phyloP scores from a whole-genome alignment of 23 tunicate species.

The Botrylloides violaceus region DNA sequence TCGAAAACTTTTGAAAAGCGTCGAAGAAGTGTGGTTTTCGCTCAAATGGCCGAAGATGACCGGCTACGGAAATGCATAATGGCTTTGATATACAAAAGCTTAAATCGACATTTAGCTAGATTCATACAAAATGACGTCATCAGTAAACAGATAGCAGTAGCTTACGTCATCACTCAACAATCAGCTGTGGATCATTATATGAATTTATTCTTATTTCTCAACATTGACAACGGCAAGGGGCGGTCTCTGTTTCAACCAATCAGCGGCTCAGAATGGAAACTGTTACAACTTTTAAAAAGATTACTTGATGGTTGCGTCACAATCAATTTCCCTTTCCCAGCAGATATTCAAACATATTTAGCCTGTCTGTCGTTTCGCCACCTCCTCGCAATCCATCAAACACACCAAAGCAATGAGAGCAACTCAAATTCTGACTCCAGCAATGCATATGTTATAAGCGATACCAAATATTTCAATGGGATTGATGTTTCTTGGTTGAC shows the following conservation, averaged over 20 bases:
- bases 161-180: slow-evolving; percentile 59
- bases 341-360: slow-evolving; percentile 61
- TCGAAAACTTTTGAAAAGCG: not conserved
- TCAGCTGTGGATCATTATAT: slow-evolving; percentile 36
- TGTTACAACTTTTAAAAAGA: slow-evolving; percentile 40
- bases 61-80: not conserved
- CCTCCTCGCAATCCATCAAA: slow-evolving; percentile 18
- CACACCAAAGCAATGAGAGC: not conserved
- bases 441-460: not conserved
- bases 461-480: too few species aligned
- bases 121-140: not conserved
- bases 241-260: slow-evolving; percentile 15
- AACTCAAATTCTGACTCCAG: not conserved
- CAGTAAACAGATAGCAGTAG: slow-evolving; percentile 18
- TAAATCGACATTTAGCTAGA: not conserved
- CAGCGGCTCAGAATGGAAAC: slow-evolving; percentile 30
- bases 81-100: slow-evolving; percentile 6
- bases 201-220: slow-evolving; percentile 19
- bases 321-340: slow-evolving; percentile 55
- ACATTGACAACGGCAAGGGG: slow-evolving; percentile 17
- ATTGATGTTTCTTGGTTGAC: not conserved
- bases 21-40: not conserved
- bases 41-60: not conserved
- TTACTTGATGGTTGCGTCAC: slow-evolving; percentile 45
- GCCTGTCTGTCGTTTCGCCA: slow-evolving; percentile 64